A percentile compares a stretch with the other conserved stretches of the same genome.
Conservation (phyloP, 2,888 invertebrate genomes). For the Trichogramma evanescens region DNA sequence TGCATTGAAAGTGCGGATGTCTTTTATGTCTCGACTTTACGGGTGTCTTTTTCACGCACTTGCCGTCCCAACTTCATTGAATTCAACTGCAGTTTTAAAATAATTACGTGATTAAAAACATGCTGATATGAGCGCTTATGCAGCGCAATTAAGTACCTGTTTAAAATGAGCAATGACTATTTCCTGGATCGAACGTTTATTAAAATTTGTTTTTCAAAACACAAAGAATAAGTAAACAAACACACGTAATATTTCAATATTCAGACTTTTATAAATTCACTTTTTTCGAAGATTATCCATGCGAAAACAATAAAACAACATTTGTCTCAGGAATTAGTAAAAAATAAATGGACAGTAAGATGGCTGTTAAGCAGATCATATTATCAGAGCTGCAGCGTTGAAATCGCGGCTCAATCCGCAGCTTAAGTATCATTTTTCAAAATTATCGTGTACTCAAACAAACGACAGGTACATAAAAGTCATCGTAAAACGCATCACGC, state of each 20-base stretch:
- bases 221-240: too few species aligned
- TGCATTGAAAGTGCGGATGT: conserved; percentile 11
- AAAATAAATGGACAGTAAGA: too few species aligned
- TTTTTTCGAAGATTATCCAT: too few species aligned
- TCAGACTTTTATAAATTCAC: too few species aligned
- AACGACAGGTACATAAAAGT: conserved; percentile 12
- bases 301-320: too few species aligned
- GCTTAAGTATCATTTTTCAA: conserved; percentile 6
- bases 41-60: conserved; percentile 23
- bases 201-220: background rate
- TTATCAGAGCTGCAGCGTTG: too few species aligned
- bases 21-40: conserved; percentile 12
- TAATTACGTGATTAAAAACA: conserved; percentile 10
- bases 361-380: too few species aligned
- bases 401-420: background rate
- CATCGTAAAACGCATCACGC: conserved; percentile 4
- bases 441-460: conserved; percentile 13
- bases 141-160: background rate
- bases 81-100: conserved; percentile 14
- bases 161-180: background rate
- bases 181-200: background rate
- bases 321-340: too few species aligned
- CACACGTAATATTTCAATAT: too few species aligned
- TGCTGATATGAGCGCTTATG: conserved; percentile 1
- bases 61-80: conserved; percentile 12